Conservation (phyloP, 1,140 invertebrate genomes). For the Zaprionus nigranus region DNA sequence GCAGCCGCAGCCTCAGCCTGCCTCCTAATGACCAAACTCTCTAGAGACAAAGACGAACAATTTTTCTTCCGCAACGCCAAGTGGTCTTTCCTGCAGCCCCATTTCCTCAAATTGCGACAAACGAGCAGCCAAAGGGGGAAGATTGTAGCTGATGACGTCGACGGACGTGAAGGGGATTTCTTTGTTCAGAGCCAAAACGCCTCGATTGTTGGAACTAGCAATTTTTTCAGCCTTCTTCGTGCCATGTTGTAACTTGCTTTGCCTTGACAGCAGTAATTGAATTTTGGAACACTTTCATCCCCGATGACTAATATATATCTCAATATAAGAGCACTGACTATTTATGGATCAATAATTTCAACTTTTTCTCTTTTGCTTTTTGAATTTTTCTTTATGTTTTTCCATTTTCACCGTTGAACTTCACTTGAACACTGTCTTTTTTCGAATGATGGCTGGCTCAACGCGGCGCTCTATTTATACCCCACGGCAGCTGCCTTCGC, state of each 20-base stretch:
- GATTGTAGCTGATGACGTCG: slow-evolving; percentile 40
- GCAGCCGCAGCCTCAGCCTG: slow-evolving; percentile 53
- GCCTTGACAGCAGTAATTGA: slow-evolving; percentile 29
- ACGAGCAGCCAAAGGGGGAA: slow-evolving; percentile 36
- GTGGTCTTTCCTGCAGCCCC: slow-evolving; percentile 35
- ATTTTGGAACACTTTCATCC: slow-evolving; percentile 58
- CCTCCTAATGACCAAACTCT: slow-evolving; percentile 63
- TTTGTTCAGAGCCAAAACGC: slow-evolving; percentile 59
- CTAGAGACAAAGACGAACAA: slow-evolving; percentile 57
- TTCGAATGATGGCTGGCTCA: slow-evolving; percentile 42
- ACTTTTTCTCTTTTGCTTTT: slow-evolving; percentile 5
- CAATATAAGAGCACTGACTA: slow-evolving; percentile 20
- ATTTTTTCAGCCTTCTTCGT: slow-evolving; percentile 56
- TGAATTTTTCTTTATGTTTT: slow-evolving; percentile 33
- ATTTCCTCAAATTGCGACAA: slow-evolving; percentile 55
- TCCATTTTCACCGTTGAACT: slow-evolving; percentile 32
- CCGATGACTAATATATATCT: slow-evolving; percentile 28
- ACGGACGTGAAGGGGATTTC: slow-evolving; percentile 40
- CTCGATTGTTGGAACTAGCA: slow-evolving; percentile 21
- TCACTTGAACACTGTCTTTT: slow-evolving; percentile 65
- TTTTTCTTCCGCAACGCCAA: slow-evolving; percentile 38
- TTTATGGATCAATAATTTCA: slow-evolving; percentile 11
- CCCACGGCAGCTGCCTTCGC: neutral
- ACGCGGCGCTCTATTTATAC: slow-evolving; percentile 61
- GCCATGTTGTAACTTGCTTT: slow-evolving; percentile 49